phyloP scores from a whole-genome alignment of 2,113 vertebrate species.

The Prunella himalayana region DNA sequence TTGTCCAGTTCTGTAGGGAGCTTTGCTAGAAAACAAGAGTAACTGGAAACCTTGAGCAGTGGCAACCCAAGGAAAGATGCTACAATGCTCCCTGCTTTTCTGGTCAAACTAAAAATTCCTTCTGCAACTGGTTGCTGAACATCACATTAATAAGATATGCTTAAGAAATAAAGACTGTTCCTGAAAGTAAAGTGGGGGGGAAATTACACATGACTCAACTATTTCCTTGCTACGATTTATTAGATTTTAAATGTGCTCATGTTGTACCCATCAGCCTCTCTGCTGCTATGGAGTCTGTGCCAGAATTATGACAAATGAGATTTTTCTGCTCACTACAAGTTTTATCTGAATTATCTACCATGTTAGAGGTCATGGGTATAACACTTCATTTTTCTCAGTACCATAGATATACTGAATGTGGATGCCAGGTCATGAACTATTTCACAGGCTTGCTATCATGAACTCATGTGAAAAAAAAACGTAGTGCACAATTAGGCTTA shows the following conservation, averaged over 20 bases:
- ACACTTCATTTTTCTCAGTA: slow-evolving; percentile 60
- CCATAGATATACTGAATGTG: not conserved
- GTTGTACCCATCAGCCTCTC: slow-evolving; percentile 45
- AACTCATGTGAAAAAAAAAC: not conserved
- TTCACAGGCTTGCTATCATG: slow-evolving; percentile 46
- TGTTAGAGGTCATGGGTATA: slow-evolving; percentile 56
- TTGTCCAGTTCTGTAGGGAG: not conserved
- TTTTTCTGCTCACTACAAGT: slow-evolving; percentile 34
- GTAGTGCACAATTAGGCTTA: slow-evolving; percentile 29
- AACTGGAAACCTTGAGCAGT: not conserved
- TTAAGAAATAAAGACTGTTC: slow-evolving; percentile 17
- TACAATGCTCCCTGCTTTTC: not conserved
- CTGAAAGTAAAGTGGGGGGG: not conserved
- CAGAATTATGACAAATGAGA: slow-evolving; percentile 52
- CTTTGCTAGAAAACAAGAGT: not conserved
- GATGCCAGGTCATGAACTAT: slow-evolving; percentile 31
- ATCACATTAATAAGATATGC: not conserved
- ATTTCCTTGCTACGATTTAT: slow-evolving; percentile 52
- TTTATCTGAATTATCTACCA: slow-evolving; percentile 59
- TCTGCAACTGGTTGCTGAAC: not conserved
- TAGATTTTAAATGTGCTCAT: slow-evolving; percentile 40
- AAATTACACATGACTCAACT: slow-evolving; percentile 35
- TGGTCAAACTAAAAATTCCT: not conserved
- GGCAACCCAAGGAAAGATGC: not conserved
- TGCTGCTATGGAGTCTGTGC: slow-evolving; percentile 9